Conservation (phyloP, 2,113 vertebrate species). For the Thymallus thymallus region DNA sequence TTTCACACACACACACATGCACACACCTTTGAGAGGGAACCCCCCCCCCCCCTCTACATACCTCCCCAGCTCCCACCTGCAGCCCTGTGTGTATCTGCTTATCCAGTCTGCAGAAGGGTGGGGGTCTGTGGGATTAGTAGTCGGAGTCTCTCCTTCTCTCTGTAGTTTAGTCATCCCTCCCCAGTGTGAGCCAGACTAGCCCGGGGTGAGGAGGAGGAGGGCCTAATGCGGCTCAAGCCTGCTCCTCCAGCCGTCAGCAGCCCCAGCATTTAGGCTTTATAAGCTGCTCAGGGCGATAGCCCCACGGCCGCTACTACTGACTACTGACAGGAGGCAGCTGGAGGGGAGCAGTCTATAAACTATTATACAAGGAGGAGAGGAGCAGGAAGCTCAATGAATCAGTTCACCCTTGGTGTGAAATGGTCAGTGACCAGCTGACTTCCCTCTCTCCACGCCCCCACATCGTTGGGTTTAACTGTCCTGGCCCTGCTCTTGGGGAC, state of each 20-base stretch:
- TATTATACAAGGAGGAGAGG: background rate
- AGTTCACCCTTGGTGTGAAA: background rate
- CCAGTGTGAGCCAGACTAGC: background rate
- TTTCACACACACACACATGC: background rate
- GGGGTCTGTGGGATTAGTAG: background rate
- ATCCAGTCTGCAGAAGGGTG: background rate
- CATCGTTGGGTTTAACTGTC: background rate
- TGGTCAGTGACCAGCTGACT: slow-evolving; percentile 2
- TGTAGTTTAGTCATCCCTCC: too few species aligned
- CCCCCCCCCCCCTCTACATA: background rate
- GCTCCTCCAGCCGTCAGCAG: too few species aligned
- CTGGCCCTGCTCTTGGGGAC: background rate
- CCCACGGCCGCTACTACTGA: background rate
- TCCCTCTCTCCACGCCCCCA: background rate
- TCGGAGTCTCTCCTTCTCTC: background rate
- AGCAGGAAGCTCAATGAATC: background rate
- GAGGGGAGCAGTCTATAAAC: background rate
- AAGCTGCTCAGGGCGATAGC: too few species aligned
- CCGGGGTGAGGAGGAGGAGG: background rate
- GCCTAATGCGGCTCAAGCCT: background rate
- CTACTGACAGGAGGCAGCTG: background rate
- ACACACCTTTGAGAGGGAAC: background rate
- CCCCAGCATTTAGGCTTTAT: too few species aligned
- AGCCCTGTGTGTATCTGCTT: background rate
- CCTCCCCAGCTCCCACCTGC: background rate